These are phyloP conservation scores for Trichomycterus rosablanca DNA, from an alignment of 2,113 vertebrate species.

Conservation along the genomic window DNA sequence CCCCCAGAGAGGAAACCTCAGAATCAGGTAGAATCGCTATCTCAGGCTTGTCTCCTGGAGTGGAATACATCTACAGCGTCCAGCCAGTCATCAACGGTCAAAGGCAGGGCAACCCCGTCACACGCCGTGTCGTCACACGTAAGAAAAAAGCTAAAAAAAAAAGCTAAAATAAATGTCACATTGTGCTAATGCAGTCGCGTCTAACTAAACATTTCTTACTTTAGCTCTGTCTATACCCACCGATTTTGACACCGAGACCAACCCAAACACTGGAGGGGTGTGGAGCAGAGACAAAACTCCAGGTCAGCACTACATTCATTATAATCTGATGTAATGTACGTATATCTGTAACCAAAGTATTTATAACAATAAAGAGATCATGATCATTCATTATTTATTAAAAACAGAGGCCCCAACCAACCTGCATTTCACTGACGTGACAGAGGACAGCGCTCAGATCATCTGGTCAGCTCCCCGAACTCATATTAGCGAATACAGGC, in stretches of 20 bases:
- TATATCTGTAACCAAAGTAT: too few species aligned
- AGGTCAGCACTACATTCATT: constrained; percentile 73
- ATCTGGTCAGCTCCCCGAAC: constrained; percentile 78
- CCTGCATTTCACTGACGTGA: constrained; percentile 76
- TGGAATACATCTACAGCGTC: constrained; percentile 65
- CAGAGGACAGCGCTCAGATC: constrained; percentile 74
- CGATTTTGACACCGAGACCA: constrained; percentile 75
- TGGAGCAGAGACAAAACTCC: constrained; percentile 80
- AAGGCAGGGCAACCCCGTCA: constrained; percentile 72
- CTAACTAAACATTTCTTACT: too few species aligned
- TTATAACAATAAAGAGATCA: too few species aligned
- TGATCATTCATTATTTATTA: too few species aligned
- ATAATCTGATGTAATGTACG: too few species aligned
- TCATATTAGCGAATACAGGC: constrained; percentile 72
- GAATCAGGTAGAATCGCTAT: constrained; percentile 85
- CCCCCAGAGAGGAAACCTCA: constrained; percentile 84
- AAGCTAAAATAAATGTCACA: too few species aligned
- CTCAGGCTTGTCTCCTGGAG: constrained; percentile 77
- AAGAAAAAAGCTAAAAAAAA: constrained; percentile 41
- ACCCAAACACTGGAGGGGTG: constrained; percentile 77
- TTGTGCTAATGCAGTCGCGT: too few species aligned
- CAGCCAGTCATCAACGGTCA: constrained; percentile 45
- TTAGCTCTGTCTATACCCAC: constrained; percentile 88
- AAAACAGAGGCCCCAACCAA: constrained; percentile 82
- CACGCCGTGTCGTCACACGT: constrained; percentile 46